Evolutionary conservation across 2,888 invertebrate species (phyloP).

Genomic region (Argyresthia albistria): DNA sequence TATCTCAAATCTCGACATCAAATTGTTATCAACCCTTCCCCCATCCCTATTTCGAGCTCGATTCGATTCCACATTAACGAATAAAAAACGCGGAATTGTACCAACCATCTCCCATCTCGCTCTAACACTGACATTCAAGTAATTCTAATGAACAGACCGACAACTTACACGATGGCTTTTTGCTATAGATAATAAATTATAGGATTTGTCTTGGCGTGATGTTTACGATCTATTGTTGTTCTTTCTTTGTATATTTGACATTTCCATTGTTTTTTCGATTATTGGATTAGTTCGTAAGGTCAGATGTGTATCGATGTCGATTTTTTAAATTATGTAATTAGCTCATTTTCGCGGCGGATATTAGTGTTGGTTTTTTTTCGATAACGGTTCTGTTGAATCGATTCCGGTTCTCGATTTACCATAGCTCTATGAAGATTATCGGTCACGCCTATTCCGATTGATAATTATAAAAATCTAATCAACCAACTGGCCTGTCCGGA

Average conservation of each 20-base stretch:
- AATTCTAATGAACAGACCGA: conserved; percentile 15
- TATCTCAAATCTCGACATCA: too few relatives aligned
- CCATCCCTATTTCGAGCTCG: conserved; percentile 27
- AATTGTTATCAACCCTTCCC: background rate
- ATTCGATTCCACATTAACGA: conserved; percentile 50
- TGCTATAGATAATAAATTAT: conserved; percentile 47
- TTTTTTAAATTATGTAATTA: background rate
- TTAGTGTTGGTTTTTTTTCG: too few relatives aligned
- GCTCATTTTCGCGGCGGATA: too few relatives aligned
- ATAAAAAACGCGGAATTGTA: conserved; percentile 36
- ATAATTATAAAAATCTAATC: conserved; percentile 24
- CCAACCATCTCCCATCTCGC: conserved; percentile 28
- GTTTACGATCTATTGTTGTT: conserved; percentile 50
- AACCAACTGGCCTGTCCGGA: conserved; percentile 4
- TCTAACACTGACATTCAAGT: conserved; percentile 25
- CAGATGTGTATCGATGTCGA: background rate
- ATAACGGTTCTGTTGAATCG: too few relatives aligned
- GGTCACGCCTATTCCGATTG: conserved; percentile 27
- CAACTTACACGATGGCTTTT: conserved; percentile 19
- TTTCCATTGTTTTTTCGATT: background rate
- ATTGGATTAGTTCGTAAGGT: conserved; percentile 3
- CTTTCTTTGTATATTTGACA: conserved; percentile 6
- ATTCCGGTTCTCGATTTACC: conserved; percentile 20
- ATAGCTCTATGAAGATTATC: conserved; percentile 21
- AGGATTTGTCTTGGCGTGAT: conserved; percentile 53